These are phyloP conservation scores for Automeris io DNA, from an alignment of 2,888 invertebrate species.

Conservation along the genomic window DNA sequence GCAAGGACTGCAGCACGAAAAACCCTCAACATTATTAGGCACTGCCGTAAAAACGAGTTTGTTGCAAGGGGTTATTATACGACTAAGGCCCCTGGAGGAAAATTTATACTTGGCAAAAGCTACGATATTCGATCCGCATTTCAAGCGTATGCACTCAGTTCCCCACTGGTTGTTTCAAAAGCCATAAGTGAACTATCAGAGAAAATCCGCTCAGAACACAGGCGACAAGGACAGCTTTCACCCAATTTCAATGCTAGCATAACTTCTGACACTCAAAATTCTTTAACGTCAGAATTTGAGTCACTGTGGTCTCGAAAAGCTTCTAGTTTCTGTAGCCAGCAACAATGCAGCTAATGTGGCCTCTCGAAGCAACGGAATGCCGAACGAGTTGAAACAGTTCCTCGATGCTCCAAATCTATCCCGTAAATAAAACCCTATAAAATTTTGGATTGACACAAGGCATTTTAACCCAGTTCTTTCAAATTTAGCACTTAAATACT, in stretches of 20 bases:
- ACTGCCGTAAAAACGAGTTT: constrained; percentile 11
- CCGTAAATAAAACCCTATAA: too few relatives aligned
- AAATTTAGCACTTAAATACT: too few relatives aligned
- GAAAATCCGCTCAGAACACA: constrained; percentile 10
- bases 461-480: too few relatives aligned
- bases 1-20: neutral
- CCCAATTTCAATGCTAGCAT: constrained; percentile 11
- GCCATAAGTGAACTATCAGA: constrained; percentile 10
- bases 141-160: neutral
- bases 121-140: constrained; percentile 14
- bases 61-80: constrained; percentile 10
- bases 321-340: too few relatives aligned
- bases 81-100: constrained; percentile 13
- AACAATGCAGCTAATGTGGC: too few relatives aligned
- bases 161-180: constrained; percentile 10
- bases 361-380: too few relatives aligned
- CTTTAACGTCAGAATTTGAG: constrained; percentile 4
- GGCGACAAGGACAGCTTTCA: neutral
- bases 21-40: constrained; percentile 6
- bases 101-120: constrained; percentile 15
- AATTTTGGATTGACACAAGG: too few relatives aligned
- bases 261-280: constrained; percentile 14
- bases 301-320: too few relatives aligned
- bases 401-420: too few relatives aligned
- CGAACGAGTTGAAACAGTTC: too few relatives aligned